Base-by-base conservation (phyloP, 2,113 vertebrate genomes). In the Otus sunia region DNA sequence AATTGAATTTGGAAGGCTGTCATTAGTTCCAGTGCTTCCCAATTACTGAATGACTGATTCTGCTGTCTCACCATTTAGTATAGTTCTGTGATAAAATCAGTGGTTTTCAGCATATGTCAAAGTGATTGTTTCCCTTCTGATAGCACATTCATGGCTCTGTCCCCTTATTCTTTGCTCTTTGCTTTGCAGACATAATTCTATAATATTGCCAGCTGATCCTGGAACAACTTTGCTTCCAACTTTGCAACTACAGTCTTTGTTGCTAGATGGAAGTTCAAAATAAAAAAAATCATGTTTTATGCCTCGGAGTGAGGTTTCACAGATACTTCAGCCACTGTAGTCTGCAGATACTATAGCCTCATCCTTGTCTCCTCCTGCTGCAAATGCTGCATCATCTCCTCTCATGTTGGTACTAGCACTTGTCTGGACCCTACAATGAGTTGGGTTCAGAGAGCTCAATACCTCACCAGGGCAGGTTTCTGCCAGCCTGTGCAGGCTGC, bases 341-440 rank as follows among this genome's bases (percentile, higher is more conserved):
- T 55, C 16, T 52, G 72, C 37, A 45, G 78, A 59, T 4, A 3
- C 2, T 29, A 19, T 9, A 63, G 59, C 23, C 47, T 64, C 53
- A 55, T 25, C 21, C 62, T 25, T 37, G 55, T 25, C 29, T 50
- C n/a, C 55, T 34, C 3, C 66, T 45, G 12, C 1, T 6, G 53
- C 53, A 77, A 32, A 59, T 17, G 37, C 63, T 55, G 55, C 20
- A 2, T 1, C 3, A 52, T n/a, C 22, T 18, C n/a, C 34, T 79
- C 58, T 37, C 37, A 2, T 2, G 15, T 37, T 27, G n/a, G 47
- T 62, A 72, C 15, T 12, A n/a, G 72, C 17, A 23, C 9, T 32
- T 8, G 5, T 0, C 17, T 16, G 37, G 37, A 11, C 47, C 21
- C 34, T 8, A 52, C 2, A 2, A 30, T 1, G 3, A 64, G 58